Conservation (phyloP, 2,888 invertebrate species). For the Cylloceria caligata region DNA sequence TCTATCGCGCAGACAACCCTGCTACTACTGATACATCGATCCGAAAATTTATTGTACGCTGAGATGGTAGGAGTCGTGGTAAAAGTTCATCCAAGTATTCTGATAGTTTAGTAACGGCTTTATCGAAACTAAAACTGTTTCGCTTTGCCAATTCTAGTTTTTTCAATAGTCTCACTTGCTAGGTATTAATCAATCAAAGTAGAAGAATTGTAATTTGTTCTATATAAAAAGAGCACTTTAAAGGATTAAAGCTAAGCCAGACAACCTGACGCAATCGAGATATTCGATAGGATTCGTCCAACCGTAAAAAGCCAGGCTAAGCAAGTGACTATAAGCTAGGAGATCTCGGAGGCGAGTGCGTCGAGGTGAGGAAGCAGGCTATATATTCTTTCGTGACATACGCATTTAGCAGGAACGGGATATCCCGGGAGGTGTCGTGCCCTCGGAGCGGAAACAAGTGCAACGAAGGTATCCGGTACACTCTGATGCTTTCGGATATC, state of each 20-base stretch:
- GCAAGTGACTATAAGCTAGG: conserved; percentile 42
- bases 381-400: conserved; percentile 57
- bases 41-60: conserved; percentile 36
- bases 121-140: neutral
- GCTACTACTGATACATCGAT: conserved; percentile 4
- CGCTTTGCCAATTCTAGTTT: conserved; percentile 16
- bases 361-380: conserved; percentile 36
- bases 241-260: conserved; percentile 20
- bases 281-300: conserved; percentile 27
- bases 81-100: neutral
- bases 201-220: conserved; percentile 4
- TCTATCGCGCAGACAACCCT: conserved; percentile 27
- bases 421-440: conserved; percentile 38
- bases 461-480: conserved; percentile 64
- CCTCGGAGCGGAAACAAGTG: conserved; percentile 62
- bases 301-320: conserved; percentile 35
- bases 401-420: conserved; percentile 56
- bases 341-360: conserved; percentile 40
- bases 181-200: neutral
- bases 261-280: conserved; percentile 40
- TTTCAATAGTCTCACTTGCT: neutral
- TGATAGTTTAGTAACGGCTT: conserved; percentile 36
- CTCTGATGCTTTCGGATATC: conserved; percentile 64
- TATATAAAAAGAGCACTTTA: neutral
- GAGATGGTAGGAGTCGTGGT: conserved; percentile 23